Evolutionary conservation across 2,888 invertebrate species (phyloP).

Genomic region (Drosophila hamatofila): DNA sequence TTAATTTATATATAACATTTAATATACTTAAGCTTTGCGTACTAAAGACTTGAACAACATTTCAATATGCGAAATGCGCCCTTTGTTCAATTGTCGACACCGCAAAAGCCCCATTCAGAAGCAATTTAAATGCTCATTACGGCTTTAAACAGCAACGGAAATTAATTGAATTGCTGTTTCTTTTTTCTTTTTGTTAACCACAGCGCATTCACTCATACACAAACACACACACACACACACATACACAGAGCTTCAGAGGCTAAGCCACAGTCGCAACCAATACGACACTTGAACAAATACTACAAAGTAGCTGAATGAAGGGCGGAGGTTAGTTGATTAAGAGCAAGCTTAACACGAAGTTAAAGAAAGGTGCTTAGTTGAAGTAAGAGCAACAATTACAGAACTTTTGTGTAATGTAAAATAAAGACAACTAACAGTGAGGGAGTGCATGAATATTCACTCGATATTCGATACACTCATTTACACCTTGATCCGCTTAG

Average conservation of each 20-base stretch:
- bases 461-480: constrained; percentile 44
- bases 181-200: constrained; percentile 72
- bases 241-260: constrained; percentile 27
- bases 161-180: constrained; percentile 78
- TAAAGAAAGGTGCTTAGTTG: constrained; percentile 54
- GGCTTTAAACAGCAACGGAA: constrained; percentile 74
- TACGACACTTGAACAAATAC: constrained; percentile 76
- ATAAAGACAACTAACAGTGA: constrained; percentile 36
- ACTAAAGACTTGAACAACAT: constrained; percentile 20
- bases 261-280: constrained; percentile 71
- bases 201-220: constrained; percentile 32
- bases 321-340: constrained; percentile 18
- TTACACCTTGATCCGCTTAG: constrained; percentile 75
- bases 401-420: constrained; percentile 58
- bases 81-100: constrained; percentile 69
- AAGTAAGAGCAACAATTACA: constrained; percentile 55
- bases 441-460: constrained; percentile 22
- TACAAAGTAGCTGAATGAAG: constrained; percentile 42
- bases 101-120: constrained; percentile 69
- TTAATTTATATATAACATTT: constrained; percentile 41
- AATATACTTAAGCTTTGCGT: constrained; percentile 45
- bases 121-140: constrained; percentile 79
- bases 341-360: not conserved
- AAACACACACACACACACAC: not conserved
- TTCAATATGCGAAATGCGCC: constrained; percentile 42